A percentile compares a stretch with the other conserved stretches of the same genome.
These are phyloP conservation scores for Rhizomys pruinosus DNA, from an alignment of 2,113 vertebrate genomes.

Conservation along the genomic window DNA sequence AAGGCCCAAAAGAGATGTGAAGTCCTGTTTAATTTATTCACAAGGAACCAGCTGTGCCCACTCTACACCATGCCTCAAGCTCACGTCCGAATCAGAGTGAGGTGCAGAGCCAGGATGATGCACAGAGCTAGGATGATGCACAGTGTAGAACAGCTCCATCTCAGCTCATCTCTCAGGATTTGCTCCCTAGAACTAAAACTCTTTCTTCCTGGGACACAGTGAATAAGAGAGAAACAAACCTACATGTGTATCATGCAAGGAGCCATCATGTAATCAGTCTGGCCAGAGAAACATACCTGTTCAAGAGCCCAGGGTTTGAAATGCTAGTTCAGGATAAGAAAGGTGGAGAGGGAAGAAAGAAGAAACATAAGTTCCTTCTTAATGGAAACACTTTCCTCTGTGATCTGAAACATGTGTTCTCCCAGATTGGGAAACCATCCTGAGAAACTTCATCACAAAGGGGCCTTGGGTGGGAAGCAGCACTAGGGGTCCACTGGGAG, in stretches of 20 bases:
- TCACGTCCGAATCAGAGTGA: not conserved
- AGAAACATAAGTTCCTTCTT: slow-evolving; percentile 37
- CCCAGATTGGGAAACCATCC: slow-evolving; percentile 68
- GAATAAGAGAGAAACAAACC: not conserved
- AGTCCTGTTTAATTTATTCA: not conserved
- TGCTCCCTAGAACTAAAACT: not conserved
- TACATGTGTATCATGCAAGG: not conserved
- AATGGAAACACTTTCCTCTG: slow-evolving; percentile 39
- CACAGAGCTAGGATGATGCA: slow-evolving; percentile 6
- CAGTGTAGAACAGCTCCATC: slow-evolving; percentile 5
- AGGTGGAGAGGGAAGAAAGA: slow-evolving; percentile 4
- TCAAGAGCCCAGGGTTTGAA: not conserved
- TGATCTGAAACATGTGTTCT: slow-evolving; percentile 73
- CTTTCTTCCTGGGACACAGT: not conserved
- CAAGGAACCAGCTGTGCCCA: slow-evolving; percentile 45
- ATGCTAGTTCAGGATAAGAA: slow-evolving; percentile 6
- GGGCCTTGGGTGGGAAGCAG: slow-evolving; percentile 78
- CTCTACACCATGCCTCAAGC: not conserved
- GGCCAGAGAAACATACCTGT: not conserved
- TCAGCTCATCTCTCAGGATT: slow-evolving; percentile 19
- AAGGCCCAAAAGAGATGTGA: not conserved
- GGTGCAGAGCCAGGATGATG: not conserved
- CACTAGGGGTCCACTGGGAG: slow-evolving; percentile 62
- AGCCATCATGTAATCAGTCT: not conserved
- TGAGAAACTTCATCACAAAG: slow-evolving; percentile 80